These are phyloP conservation scores for Lypha dubia DNA, from an alignment of 2,888 invertebrate species.

Conservation along the genomic window DNA sequence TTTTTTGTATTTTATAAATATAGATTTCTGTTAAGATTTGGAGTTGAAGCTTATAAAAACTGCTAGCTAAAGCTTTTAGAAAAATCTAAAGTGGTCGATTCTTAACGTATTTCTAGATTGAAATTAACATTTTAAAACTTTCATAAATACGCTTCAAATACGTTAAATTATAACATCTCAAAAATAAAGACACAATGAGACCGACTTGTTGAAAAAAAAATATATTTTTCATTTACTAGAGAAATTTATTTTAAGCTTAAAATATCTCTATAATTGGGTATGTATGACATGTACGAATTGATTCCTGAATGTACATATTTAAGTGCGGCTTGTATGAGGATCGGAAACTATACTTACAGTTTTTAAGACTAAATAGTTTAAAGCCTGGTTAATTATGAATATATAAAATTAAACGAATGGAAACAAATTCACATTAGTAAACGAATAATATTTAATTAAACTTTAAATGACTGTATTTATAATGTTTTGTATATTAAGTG, in stretches of 20 bases:
- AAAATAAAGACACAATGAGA: too few species aligned
- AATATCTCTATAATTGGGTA: not conserved
- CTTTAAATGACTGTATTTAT: slow-evolving; percentile 49
- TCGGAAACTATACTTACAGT: slow-evolving; percentile 44
- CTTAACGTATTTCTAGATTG: too few species aligned
- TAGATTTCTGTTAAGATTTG: too few species aligned
- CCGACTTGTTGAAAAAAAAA: not conserved
- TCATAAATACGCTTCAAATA: too few species aligned
- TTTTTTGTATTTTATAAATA: too few species aligned
- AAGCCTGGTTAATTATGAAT: slow-evolving; percentile 42
- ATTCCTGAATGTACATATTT: slow-evolving; percentile 11
- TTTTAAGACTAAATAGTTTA: slow-evolving; percentile 46
- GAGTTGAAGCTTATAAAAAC: too few species aligned
- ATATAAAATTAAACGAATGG: not conserved
- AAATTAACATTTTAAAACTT: too few species aligned
- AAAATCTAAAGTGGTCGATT: too few species aligned
- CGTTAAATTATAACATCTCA: too few species aligned
- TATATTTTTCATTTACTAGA: slow-evolving; percentile 17
- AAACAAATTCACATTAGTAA: slow-evolving; percentile 24
- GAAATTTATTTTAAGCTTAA: slow-evolving; percentile 8
- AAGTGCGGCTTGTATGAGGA: slow-evolving; percentile 25
- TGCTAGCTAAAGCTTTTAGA: too few species aligned
- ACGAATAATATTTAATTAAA: slow-evolving; percentile 48
- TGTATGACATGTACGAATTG: slow-evolving; percentile 18
- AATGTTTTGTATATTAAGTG: slow-evolving; percentile 39